phyloP scores from a whole-genome alignment of 2,888 invertebrate species.

The Tenthredo notha region DNA sequence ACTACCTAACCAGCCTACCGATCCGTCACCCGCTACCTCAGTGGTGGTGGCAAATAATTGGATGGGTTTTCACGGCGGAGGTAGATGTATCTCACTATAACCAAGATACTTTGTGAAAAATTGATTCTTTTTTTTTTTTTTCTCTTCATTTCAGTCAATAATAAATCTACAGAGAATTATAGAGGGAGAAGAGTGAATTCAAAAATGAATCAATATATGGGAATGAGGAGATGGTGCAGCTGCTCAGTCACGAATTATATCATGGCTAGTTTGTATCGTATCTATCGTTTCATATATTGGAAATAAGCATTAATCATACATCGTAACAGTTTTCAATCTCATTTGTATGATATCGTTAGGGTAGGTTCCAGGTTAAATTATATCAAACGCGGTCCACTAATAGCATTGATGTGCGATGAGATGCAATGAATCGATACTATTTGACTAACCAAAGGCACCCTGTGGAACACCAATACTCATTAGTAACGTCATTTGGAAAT shows the following conservation, averaged over 20 bases:
- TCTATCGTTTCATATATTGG: not conserved
- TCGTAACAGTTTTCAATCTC: not conserved
- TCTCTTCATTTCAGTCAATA: not conserved
- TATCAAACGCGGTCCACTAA: not conserved
- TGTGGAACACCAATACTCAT: not conserved
- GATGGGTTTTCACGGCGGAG: conserved; percentile 33
- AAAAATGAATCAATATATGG: not conserved
- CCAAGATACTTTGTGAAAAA: conserved; percentile 13
- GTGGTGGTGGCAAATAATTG: conserved; percentile 31
- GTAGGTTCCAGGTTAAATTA: not conserved
- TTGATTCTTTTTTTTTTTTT: not conserved
- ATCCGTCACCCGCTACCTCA: conserved; percentile 31
- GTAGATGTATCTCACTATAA: not conserved
- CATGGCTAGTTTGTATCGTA: not conserved
- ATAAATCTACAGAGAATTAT: not conserved
- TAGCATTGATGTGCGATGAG: not conserved
- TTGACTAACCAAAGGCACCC: conserved; percentile 10
- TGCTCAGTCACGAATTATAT: not conserved
- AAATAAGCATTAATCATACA: not conserved
- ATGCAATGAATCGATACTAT: conserved; percentile 9
- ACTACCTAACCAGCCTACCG: conserved; percentile 9
- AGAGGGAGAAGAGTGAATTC: not conserved
- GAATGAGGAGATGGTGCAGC: not conserved
- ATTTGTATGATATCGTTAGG: not conserved
- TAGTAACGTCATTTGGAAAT: conserved; percentile 25